phyloP scores from a whole-genome alignment of 53 echinoderm and acorn worm genomes.

The Stichopus horrens region DNA sequence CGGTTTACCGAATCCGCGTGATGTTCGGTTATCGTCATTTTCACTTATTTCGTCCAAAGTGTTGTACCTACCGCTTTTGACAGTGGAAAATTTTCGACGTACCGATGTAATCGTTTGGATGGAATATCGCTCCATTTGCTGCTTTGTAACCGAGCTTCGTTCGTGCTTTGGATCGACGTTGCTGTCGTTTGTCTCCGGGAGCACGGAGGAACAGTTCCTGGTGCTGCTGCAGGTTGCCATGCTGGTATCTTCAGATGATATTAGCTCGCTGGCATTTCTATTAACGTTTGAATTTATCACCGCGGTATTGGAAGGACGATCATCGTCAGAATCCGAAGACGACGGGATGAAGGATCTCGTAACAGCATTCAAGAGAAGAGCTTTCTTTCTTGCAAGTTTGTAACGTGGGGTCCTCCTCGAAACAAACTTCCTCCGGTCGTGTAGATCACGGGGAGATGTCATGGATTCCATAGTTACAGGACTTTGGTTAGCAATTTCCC shows the following conservation, averaged over 20 bases:
- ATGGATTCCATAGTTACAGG: not conserved
- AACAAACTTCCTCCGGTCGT: not conserved
- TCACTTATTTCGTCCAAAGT: conserved; percentile 11
- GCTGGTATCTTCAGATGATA: not conserved
- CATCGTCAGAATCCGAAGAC: conserved; percentile 14
- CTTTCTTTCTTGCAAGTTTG: conserved; percentile 39
- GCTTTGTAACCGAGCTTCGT: not conserved
- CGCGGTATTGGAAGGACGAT: not conserved
- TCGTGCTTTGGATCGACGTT: not conserved
- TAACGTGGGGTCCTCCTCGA: not conserved
- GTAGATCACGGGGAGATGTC: not conserved
- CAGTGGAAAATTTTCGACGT: not conserved
- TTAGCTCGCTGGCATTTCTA: conserved; percentile 3
- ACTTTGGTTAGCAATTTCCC: conserved; percentile 5
- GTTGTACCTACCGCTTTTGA: not conserved
- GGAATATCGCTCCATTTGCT: not conserved
- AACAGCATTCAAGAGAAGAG: not conserved
- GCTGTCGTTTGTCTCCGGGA: not conserved
- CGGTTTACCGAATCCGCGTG: not conserved
- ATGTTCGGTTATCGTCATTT: not conserved
- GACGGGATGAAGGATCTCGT: not conserved
- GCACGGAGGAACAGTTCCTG: not conserved
- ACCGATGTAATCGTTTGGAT: not conserved
- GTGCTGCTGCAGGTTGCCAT: not conserved
- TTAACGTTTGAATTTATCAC: conserved; percentile 14